phyloP scores from a whole-genome alignment of 2,797 vertebrate genomes.

The Leptodactylus fallax region DNA sequence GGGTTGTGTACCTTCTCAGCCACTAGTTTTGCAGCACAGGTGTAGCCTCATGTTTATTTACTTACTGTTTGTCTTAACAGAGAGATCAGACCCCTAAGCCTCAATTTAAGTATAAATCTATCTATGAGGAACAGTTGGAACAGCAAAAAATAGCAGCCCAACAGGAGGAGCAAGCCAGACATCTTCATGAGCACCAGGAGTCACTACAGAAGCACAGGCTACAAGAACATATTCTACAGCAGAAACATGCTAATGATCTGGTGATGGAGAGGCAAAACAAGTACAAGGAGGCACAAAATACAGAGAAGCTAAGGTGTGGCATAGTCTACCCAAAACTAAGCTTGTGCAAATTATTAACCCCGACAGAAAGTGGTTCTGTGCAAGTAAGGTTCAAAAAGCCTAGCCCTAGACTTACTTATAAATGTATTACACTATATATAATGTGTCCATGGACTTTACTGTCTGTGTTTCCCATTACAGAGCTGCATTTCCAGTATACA shows the following conservation, averaged over 20 bases:
- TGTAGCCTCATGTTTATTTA: background rate
- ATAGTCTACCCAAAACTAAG: constrained; percentile 18
- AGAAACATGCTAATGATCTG: constrained; percentile 78
- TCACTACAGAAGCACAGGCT: constrained; percentile 80
- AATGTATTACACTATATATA: no score
- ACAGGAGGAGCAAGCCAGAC: constrained; percentile 79
- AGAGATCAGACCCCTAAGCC: constrained; percentile 60
- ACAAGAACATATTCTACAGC: constrained; percentile 75
- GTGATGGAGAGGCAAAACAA: constrained; percentile 78
- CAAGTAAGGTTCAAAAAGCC: no score
- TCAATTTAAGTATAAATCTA: constrained; percentile 72
- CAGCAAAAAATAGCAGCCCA: constrained; percentile 85
- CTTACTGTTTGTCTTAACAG: constrained; percentile 65
- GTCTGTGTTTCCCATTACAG: no score
- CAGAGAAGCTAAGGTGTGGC: constrained; percentile 69
- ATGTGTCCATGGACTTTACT: no score
- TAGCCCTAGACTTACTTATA: no score
- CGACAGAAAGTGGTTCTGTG: no score
- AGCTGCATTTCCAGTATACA: no score
- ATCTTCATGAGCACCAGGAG: constrained; percentile 82
- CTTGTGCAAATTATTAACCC: no score
- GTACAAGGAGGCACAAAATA: constrained; percentile 74
- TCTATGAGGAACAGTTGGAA: constrained; percentile 89
- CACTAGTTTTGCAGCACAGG: background rate
- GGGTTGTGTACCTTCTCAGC: background rate